These are phyloP conservation scores for Hololepta plana DNA, from an alignment of 2,888 invertebrate genomes.

Conservation along the genomic window DNA sequence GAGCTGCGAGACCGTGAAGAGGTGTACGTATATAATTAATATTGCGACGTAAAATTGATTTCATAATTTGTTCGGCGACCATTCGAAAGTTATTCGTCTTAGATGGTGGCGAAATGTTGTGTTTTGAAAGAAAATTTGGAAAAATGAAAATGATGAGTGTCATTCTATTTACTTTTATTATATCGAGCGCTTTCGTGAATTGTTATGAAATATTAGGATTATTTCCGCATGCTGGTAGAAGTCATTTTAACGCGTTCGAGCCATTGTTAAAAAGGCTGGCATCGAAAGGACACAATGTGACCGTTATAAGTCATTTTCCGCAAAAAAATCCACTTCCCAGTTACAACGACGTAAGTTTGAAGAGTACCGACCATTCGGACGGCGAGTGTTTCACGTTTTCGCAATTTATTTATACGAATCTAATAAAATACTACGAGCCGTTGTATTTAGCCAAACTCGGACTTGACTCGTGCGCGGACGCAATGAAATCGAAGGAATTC, in stretches of 20 bases:
- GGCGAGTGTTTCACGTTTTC: neutral
- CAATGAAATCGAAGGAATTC: slow-evolving; percentile 10
- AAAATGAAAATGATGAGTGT: too few species aligned
- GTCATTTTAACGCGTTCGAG: slow-evolving; percentile 49
- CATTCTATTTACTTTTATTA: too few species aligned
- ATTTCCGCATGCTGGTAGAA: slow-evolving; percentile 49
- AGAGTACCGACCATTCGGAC: slow-evolving; percentile 5
- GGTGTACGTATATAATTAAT: too few species aligned
- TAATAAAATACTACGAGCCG: neutral
- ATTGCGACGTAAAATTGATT: too few species aligned
- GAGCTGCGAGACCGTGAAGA: too few species aligned
- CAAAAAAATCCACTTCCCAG: slow-evolving; percentile 8
- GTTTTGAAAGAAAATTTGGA: too few species aligned
- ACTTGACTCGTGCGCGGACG: slow-evolving; percentile 5
- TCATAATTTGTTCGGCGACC: too few species aligned
- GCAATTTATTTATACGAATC: neutral
- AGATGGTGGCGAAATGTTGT: too few species aligned
- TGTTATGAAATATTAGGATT: slow-evolving; percentile 40
- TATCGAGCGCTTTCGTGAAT: too few species aligned
- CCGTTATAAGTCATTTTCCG: slow-evolving; percentile 47
- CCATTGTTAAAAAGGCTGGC: slow-evolving; percentile 41
- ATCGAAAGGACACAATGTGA: slow-evolving; percentile 43
- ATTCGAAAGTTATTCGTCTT: too few species aligned
- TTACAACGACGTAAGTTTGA: slow-evolving; percentile 11
- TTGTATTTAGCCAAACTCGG: neutral